phyloP scores from a whole-genome alignment of 2,797 vertebrate species.

The Tarsius wallacei region DNA sequence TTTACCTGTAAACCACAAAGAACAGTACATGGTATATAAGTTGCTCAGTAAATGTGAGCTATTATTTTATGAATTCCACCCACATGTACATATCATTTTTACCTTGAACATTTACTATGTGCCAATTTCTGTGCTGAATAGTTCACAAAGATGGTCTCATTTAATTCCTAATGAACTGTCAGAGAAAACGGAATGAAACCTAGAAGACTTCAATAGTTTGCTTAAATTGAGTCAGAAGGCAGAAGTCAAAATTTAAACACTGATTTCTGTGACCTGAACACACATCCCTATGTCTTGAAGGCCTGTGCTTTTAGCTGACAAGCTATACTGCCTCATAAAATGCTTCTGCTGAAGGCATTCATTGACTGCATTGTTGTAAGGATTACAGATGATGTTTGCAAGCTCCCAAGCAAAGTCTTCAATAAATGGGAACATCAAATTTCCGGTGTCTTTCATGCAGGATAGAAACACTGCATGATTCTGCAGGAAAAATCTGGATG shows the following conservation, averaged over 20 bases:
- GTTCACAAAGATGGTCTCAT: neutral
- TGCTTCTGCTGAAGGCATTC: neutral
- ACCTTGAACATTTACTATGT: neutral
- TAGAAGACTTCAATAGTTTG: neutral
- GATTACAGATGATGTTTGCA: neutral
- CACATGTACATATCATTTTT: neutral
- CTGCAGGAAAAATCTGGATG: neutral
- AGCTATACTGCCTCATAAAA: neutral
- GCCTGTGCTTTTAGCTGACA: neutral
- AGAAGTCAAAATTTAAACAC: neutral
- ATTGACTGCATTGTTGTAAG: neutral
- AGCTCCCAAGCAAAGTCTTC: neutral
- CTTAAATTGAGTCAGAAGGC: neutral
- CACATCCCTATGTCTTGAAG: neutral
- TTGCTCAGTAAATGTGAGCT: neutral
- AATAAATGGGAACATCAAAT: neutral
- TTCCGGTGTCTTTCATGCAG: neutral
- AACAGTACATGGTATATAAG: neutral
- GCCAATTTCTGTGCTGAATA: neutral
- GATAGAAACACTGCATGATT: neutral
- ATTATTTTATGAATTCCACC: neutral
- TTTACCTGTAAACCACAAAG: neutral
- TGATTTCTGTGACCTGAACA: constrained; percentile 32
- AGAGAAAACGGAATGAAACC: constrained; percentile 9
- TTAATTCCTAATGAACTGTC: neutral